Base-by-base conservation (phyloP, 2,797 vertebrate genomes). In the Rhynchonycteris naso region DNA sequence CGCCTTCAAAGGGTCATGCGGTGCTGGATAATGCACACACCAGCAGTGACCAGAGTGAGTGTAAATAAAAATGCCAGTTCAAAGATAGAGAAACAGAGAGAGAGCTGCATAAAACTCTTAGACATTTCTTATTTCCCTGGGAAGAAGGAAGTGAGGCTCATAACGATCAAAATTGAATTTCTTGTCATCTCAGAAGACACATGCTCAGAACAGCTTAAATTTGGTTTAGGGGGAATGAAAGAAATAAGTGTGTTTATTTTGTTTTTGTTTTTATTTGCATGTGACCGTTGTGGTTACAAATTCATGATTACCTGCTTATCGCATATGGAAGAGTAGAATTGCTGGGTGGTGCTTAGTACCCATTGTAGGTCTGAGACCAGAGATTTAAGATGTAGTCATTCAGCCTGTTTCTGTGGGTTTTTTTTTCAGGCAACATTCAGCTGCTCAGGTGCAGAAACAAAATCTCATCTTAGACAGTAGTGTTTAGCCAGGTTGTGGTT, bases 171-270 rank as follows among this genome's bases (percentile, higher is more conserved):
- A 88, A 78, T 8, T 43, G 68, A 88, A 88, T 75, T 72, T 81
- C 56, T 93, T 86, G 58, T 82, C n/a, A 52, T 75, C 7, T 87
- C 28, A 94, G 47, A 30, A 59, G 21, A 75, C 76, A 65, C 33
- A 11, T 71, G 24, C 52, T 93, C 63, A 89, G 68, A 91, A 78
- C 30, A 78, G 90, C 86, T 87, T 83, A 87, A 79, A 86, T 86
- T 50, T 86, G 78, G 78, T 54, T 76, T 90, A 75, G 21, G 66
- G 47, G 47, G 65, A 85, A 65, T 65, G 24, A 65, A 66, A 56
- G 56, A 80, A 79, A 81, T 13, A 52, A 75, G 13, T 33, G 38
- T 72, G n/a, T n/a, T n/a, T n/a, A n/a, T n/a, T 91, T 88, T 68
- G 76, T 63, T 65, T 71, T 33, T 75, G 68, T 68, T 81, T 63